A percentile compares a stretch with the other conserved stretches of the same genome.
These are phyloP conservation scores for Aythya fuligula DNA, from an alignment of 2,797 vertebrate species.

Conservation along the genomic window DNA sequence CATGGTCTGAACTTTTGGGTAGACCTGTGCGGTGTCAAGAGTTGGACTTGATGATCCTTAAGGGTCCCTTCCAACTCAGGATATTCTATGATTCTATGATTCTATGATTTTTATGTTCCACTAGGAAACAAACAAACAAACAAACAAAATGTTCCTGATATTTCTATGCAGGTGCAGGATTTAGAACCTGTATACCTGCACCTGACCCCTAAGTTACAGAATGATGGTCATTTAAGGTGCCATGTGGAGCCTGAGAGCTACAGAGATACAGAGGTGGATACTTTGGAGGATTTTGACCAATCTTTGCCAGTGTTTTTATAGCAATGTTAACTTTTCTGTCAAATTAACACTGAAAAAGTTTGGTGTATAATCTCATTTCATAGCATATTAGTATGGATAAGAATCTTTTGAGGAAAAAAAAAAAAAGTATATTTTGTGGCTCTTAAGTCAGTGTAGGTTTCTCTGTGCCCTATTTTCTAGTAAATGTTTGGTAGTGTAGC, in stretches of 20 bases:
- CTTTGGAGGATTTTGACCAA: rapidly evolving
- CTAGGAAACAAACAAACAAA: neutral
- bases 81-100: no score
- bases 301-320: neutral
- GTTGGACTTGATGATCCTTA: no score
- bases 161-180: neutral
- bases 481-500: neutral
- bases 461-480: neutral
- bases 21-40: no score
- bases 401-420: neutral
- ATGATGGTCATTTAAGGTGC: neutral
- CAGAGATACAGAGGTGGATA: neutral
- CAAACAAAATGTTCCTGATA: neutral
- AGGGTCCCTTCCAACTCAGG: no score
- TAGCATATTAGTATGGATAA: neutral
- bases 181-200: neutral
- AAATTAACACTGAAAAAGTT: neutral
- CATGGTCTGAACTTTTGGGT: no score
- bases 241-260: neutral
- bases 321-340: neutral
- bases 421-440: neutral
- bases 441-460: neutral
- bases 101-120: neutral
- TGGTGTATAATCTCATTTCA: neutral
- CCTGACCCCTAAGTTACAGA: rapidly evolving